Conservation (phyloP, 2,888 invertebrate genomes). For the Zootermopsis nevadensis region DNA sequence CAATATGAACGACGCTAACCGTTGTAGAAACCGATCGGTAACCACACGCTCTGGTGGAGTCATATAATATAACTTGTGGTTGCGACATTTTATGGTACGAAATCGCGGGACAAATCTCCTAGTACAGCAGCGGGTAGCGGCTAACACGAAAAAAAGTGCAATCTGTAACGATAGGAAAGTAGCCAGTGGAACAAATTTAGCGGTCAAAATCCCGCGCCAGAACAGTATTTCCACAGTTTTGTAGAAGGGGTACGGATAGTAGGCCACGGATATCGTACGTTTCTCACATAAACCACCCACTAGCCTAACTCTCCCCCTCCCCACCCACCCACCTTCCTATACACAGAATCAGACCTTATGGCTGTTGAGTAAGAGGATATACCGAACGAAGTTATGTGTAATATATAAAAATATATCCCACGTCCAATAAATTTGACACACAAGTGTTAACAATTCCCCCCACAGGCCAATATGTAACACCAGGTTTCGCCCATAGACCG, state of each 20-base stretch:
- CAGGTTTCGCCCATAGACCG: conserved; percentile 39
- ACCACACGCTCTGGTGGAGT: conserved; percentile 29
- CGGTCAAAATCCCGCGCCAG: conserved; percentile 40
- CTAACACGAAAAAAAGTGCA: conserved; percentile 28
- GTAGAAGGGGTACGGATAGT: conserved; percentile 5
- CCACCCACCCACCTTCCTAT: no score
- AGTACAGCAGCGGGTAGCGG: not conserved
- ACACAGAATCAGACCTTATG: conserved; percentile 49
- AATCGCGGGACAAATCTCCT: not conserved
- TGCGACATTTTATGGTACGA: conserved; percentile 48
- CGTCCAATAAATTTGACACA: conserved; percentile 52
- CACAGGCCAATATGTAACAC: conserved; percentile 48
- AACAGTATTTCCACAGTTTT: conserved; percentile 37
- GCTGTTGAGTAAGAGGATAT: not conserved
- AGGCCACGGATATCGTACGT: conserved; percentile 11
- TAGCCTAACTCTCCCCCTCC: not conserved
- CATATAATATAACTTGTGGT: conserved; percentile 50
- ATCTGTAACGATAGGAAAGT: conserved; percentile 44
- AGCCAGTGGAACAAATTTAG: conserved; percentile 46
- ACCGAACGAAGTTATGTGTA: conserved; percentile 42
- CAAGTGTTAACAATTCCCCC: conserved; percentile 52
- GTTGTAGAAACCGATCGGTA: conserved; percentile 30
- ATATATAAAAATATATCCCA: conserved; percentile 48
- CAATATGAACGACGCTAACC: conserved; percentile 38
- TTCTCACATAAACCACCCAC: conserved; percentile 13